Evolutionary conservation across 2,113 vertebrate species (phyloP).

Genomic region (Pterocles gutturalis): DNA sequence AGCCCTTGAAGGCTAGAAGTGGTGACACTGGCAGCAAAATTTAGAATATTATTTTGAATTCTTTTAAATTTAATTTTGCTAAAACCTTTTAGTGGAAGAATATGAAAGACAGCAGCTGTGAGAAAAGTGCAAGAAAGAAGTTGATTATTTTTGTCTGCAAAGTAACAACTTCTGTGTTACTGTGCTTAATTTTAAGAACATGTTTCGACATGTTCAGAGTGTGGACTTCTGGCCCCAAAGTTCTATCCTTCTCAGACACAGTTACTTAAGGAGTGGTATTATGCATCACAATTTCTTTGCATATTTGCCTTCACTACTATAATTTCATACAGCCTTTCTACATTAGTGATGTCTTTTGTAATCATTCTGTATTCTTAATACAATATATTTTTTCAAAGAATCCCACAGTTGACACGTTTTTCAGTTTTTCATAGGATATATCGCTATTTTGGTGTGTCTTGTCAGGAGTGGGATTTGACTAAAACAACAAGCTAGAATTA

Average conservation of each 20-base stretch:
- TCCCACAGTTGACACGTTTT: neutral
- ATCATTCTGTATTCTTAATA: neutral
- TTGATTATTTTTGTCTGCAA: neutral
- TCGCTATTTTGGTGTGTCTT: neutral
- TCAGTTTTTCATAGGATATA: neutral
- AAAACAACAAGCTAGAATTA: neutral
- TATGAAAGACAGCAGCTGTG: neutral
- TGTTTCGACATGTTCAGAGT: neutral
- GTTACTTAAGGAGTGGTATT: neutral
- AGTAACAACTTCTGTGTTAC: neutral
- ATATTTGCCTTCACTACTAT: neutral
- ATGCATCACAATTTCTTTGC: neutral
- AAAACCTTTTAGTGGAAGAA: neutral
- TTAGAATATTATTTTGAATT: neutral
- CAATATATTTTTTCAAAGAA: neutral
- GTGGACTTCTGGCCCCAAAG: neutral
- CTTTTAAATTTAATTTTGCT: neutral
- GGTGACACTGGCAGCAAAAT: neutral
- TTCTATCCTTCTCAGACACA: neutral
- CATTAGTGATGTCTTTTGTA: neutral
- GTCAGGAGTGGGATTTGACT: neutral
- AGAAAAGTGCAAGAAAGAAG: neutral
- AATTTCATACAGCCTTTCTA: neutral
- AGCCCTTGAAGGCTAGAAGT: neutral
- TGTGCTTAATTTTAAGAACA: neutral